Conservation (phyloP, 2,113 vertebrate species). For the Tamias sibiricus region DNA sequence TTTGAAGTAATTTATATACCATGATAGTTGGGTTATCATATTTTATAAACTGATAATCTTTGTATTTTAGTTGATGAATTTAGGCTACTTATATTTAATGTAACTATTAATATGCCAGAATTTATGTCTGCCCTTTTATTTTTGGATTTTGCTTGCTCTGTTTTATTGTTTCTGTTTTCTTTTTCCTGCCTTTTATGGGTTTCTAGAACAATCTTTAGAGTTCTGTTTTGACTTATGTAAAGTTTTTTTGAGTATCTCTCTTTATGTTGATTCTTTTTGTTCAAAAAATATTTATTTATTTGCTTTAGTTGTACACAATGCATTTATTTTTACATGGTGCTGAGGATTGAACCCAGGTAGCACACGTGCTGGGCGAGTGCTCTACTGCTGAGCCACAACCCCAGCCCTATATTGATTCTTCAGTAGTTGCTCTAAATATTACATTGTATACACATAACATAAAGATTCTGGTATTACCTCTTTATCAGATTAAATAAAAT, state of each 20-base stretch:
- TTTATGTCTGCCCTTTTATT: background rate
- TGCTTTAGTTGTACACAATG: no score
- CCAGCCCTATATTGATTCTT: no score
- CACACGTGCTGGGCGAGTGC: no score
- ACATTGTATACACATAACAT: background rate
- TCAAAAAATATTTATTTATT: no score
- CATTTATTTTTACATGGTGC: no score
- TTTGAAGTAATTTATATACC: background rate
- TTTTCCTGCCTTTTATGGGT: background rate
- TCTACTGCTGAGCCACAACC: no score
- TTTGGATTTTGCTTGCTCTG: background rate
- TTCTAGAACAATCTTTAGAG: background rate
- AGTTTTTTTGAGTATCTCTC: background rate
- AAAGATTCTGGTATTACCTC: background rate
- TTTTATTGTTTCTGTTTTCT: background rate
- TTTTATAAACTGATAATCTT: background rate
- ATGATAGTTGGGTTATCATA: background rate
- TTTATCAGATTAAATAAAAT: background rate
- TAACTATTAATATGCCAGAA: background rate
- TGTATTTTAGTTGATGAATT: background rate
- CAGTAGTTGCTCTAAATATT: background rate
- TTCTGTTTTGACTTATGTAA: background rate
- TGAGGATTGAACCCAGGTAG: no score
- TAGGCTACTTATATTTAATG: background rate
- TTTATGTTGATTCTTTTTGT: background rate